Evolutionary conservation across 1,140 invertebrate species (phyloP), one percentile per base, ranked within the genome.

Genomic region (Drosophila trapezifrons): DNA sequence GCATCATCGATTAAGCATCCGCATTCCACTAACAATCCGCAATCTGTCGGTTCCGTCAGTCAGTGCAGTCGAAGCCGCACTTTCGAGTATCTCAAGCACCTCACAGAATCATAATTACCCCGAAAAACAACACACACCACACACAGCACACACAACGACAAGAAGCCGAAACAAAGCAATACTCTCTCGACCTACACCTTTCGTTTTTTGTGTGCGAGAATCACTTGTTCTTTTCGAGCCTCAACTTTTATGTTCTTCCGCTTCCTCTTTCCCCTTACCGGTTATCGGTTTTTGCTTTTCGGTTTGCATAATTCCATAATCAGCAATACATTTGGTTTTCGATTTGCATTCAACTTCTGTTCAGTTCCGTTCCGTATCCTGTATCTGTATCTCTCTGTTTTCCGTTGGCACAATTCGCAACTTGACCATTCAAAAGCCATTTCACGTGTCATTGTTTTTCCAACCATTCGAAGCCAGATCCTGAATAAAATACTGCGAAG

Each of bases 351-450:
- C 47, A 57, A 51, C 51, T 74, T 66, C 9, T 45, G 63, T 60
- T 54, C 59, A 17, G 32, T 51, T 63, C 25, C 37, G 22, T 60
- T 60, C 38, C 38, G 10, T 43, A 29, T 57, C 22, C n/a, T n/a
- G 12, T 27, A 18, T 25, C 45, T 51, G 32, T 54, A 22, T 65
- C 35, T 66, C 46, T 76, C 42, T 69, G 32, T 70, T 70, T 76
- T 77, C 63, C 56, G 73, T 76, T 76, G 84, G 67, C 79, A 83
- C 83, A 73, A 87, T 65, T 86, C 69, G 80, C 66, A 83, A 83
- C 79, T 86, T 73, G 78, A 67, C 80, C 90, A 91, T 91, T 87
- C 71, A 91, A 91, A 91, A 91, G 80, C 90, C 90, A 90, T 91
- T 91, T 91, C 90, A 91, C 86, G 85, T 85, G 81, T 80, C 79